Evolutionary conservation across 2,888 invertebrate species (phyloP).

Genomic region (Octodonta nipae): DNA sequence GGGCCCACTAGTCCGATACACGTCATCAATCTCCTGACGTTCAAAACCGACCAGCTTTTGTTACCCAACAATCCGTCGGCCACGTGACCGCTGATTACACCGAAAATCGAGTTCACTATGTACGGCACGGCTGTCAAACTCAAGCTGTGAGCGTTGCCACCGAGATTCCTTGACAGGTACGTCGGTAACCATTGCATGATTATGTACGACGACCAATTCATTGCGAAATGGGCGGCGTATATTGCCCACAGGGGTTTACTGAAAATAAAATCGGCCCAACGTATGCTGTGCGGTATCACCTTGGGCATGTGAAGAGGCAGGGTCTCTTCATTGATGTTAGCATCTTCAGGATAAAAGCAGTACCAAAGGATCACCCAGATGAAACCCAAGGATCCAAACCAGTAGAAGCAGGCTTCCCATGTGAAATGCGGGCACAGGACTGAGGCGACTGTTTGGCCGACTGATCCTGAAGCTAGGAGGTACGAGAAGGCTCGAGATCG

Average conservation of each 20-base stretch:
- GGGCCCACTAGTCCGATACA: conserved; percentile 57
- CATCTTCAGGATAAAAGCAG: conserved; percentile 45
- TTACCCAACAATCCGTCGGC: conserved; percentile 46
- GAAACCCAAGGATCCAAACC: conserved; percentile 54
- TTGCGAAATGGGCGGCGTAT: conserved; percentile 62
- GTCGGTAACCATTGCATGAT: conserved; percentile 71
- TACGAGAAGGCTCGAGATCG: conserved; percentile 61
- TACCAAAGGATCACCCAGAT: conserved; percentile 54
- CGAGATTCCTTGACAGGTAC: conserved; percentile 48
- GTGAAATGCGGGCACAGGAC: conserved; percentile 54
- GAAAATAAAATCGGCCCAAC: conserved; percentile 51
- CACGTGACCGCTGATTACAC: conserved; percentile 57
- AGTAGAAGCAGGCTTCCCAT: conserved; percentile 55
- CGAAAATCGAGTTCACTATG: conserved; percentile 56
- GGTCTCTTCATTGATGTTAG: conserved; percentile 36
- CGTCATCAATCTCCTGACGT: conserved; percentile 59
- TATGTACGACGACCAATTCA: conserved; percentile 70
- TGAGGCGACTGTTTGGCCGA: conserved; percentile 61
- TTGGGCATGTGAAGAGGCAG: conserved; percentile 46
- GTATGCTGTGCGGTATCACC: conserved; percentile 39
- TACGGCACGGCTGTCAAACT: conserved; percentile 63
- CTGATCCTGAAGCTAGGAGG: conserved; percentile 57
- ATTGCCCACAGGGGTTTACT: conserved; percentile 61
- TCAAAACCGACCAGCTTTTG: conserved; percentile 50
- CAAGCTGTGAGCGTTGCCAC: conserved; percentile 52